phyloP scores from a whole-genome alignment of 2,888 invertebrate species.

The Marasmarcha lunaedactyla region DNA sequence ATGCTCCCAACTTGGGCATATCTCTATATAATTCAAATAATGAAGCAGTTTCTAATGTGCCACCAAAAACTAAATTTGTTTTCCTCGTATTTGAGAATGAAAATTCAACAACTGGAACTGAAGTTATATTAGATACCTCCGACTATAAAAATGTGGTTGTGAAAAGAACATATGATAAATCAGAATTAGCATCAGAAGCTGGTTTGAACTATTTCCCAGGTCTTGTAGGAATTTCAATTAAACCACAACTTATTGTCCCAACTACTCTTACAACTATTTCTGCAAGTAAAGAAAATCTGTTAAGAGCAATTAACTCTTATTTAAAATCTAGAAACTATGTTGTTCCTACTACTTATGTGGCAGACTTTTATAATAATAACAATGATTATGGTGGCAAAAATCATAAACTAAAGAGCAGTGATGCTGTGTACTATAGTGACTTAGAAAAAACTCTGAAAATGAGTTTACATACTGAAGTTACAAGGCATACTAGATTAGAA shows the following conservation, averaged over 20 bases:
- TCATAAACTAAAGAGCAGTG: constrained; percentile 27
- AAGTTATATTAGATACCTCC: constrained; percentile 76
- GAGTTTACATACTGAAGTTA: constrained; percentile 86
- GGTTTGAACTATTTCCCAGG: constrained; percentile 65
- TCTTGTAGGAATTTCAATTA: constrained; percentile 38
- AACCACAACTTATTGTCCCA: constrained; percentile 22
- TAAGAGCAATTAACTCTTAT: constrained; percentile 64
- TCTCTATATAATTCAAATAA: constrained; percentile 58
- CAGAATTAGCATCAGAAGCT: constrained; percentile 55
- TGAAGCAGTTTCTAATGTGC: constrained; percentile 64
- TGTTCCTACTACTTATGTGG: constrained; percentile 34
- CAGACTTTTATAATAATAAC: constrained; percentile 21
- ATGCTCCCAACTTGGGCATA: constrained; percentile 76
- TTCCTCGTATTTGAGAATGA: constrained; percentile 76
- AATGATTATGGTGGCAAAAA: constrained; percentile 20
- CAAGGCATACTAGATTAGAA: constrained; percentile 74
- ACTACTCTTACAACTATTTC: constrained; percentile 44
- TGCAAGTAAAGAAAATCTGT: constrained; percentile 47
- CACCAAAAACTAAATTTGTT: constrained; percentile 60
- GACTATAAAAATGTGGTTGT: constrained; percentile 68
- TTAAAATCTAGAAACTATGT: constrained; percentile 56
- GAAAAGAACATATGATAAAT: constrained; percentile 70
- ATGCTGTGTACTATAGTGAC: constrained; percentile 86
- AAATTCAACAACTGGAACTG: constrained; percentile 73
- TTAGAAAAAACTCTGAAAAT: constrained; percentile 88